These are phyloP conservation scores for Heterodera carotae DNA, from an alignment of 1,140 invertebrate genomes.

Conservation along the genomic window DNA sequence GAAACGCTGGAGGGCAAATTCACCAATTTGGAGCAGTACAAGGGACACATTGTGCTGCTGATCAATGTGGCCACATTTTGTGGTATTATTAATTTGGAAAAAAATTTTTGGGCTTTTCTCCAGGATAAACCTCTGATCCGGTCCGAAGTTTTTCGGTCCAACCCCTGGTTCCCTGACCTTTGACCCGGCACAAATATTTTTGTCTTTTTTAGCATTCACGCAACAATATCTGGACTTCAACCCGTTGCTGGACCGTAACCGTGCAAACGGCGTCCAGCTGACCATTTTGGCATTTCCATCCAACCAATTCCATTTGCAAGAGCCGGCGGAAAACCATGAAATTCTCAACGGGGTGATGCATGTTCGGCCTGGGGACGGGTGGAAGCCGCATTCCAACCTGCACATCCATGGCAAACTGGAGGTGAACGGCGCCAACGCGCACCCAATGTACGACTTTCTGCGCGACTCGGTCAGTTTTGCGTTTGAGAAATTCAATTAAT, in stretches of 20 bases:
- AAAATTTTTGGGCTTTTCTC: too few relatives aligned
- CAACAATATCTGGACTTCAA: constrained; percentile 65
- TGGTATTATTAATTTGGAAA: constrained; percentile 44
- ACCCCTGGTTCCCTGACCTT: too few relatives aligned
- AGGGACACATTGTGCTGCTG: constrained; percentile 66
- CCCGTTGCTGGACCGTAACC: constrained; percentile 58
- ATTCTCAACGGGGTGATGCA: constrained; percentile 66
- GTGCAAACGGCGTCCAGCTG: constrained; percentile 42
- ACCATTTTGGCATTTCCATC: constrained; percentile 67
- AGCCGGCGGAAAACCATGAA: constrained; percentile 65
- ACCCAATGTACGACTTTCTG: constrained; percentile 67
- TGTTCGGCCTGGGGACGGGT: constrained; percentile 68
- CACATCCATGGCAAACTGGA: constrained; percentile 67
- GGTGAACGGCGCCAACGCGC: constrained; percentile 67
- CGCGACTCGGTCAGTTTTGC: background rate
- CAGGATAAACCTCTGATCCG: too few relatives aligned
- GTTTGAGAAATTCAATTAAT: too few relatives aligned
- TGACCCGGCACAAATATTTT: too few relatives aligned
- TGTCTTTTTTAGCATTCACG: constrained; percentile 54
- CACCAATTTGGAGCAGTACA: constrained; percentile 64
- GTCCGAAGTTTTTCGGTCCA: too few relatives aligned
- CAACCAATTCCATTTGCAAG: constrained; percentile 67
- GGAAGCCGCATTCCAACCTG: constrained; percentile 66
- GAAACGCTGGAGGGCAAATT: constrained; percentile 57
- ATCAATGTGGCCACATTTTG: constrained; percentile 69